phyloP scores from a whole-genome alignment of 2,113 vertebrate genomes.

The Galeopterus variegatus region DNA sequence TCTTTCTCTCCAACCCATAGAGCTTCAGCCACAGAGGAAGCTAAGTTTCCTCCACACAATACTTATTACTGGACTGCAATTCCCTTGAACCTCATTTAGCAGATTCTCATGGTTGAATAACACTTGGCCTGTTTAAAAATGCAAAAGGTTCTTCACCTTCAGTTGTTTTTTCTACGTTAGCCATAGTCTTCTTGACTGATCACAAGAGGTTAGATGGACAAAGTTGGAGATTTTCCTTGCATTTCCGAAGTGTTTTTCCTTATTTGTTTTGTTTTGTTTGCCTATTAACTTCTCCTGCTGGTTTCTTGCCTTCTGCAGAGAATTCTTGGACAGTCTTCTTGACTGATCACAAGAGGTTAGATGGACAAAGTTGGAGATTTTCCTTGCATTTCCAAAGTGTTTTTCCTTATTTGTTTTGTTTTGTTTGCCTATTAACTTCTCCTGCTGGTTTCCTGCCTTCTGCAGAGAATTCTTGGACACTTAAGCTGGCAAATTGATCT shows the following conservation, averaged over 20 bases:
- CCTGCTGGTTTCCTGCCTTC: background rate
- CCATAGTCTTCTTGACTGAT: background rate
- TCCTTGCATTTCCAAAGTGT: background rate
- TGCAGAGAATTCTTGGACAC: background rate
- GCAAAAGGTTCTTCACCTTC: background rate
- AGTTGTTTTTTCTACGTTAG: background rate
- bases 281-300: background rate
- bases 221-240: background rate
- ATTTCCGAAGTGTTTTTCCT: background rate
- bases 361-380: background rate
- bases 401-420: background rate
- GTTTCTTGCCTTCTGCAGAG: background rate
- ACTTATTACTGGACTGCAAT: background rate
- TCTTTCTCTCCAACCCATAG: background rate
- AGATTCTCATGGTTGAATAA: background rate
- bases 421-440: conserved; percentile 1
- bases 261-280: conserved; percentile 19
- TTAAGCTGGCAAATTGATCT: background rate
- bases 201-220: background rate
- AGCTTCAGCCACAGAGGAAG: background rate
- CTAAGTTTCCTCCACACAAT: background rate
- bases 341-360: background rate
- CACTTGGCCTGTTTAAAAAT: background rate
- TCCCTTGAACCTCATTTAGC: background rate
- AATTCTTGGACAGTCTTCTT: background rate